Percentiles rank a stretch among this genome's conserved stretches.
phyloP scores from a whole-genome alignment of 2,113 vertebrate species.

The Octodon degus region DNA sequence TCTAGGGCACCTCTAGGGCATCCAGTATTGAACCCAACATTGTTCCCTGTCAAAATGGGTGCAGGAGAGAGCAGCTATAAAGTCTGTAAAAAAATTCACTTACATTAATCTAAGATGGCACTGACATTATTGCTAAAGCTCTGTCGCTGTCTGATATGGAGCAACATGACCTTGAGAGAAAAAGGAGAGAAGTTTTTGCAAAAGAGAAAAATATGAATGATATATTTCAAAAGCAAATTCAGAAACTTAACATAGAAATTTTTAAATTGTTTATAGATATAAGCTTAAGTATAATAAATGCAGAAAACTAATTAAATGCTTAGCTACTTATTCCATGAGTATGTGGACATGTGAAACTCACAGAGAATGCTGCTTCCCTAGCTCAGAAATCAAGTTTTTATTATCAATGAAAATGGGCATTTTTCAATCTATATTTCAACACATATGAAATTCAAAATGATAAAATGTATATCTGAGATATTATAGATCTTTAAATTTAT shows the following conservation, averaged over 20 bases:
- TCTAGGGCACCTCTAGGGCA: slow-evolving; percentile 73
- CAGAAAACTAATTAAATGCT: background rate
- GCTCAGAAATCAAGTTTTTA: background rate
- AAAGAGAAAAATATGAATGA: slow-evolving; percentile 57
- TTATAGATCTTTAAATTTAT: background rate
- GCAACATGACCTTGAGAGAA: slow-evolving; percentile 79
- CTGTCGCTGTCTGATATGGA: slow-evolving; percentile 78
- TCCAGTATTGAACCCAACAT: slow-evolving; percentile 59
- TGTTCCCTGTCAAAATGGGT: slow-evolving; percentile 78
- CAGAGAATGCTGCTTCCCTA: background rate
- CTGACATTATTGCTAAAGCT: slow-evolving; percentile 79
- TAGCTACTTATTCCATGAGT: background rate
- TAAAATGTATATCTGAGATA: background rate
- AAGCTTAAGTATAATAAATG: background rate
- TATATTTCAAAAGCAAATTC: background rate
- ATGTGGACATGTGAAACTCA: background rate
- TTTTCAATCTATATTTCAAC: background rate
- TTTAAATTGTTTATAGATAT: background rate
- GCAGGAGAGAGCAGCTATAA: slow-evolving; percentile 72
- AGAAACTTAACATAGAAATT: slow-evolving; percentile 29
- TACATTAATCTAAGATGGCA: slow-evolving; percentile 85
- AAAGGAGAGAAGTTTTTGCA: slow-evolving; percentile 70
- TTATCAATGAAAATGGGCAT: background rate
- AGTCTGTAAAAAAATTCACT: slow-evolving; percentile 77
- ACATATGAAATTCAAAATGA: background rate